A percentile compares a stretch with the other conserved stretches of the same genome.
Evolutionary conservation across 1,140 invertebrate genomes (phyloP).

Genomic region (Diorhabda carinulata): DNA sequence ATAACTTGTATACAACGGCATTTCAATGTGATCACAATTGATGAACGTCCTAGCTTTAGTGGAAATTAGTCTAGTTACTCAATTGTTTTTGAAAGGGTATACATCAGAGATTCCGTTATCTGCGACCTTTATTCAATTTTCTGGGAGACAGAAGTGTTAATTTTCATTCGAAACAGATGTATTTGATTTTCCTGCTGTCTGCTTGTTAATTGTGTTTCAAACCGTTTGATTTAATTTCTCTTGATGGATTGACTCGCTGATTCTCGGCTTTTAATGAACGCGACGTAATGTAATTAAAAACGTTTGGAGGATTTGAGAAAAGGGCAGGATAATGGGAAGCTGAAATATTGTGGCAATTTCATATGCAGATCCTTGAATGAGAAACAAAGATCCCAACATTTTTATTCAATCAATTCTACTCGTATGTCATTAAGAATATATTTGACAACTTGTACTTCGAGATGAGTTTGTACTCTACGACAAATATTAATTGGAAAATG

Average conservation of each 20-base stretch:
- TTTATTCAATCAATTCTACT: no score
- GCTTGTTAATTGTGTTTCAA: neutral
- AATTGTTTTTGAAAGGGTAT: neutral
- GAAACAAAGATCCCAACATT: no score
- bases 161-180: neutral
- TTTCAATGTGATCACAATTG: neutral
- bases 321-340: no score
- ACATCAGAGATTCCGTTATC: neutral
- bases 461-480: no score
- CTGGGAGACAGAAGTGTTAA: neutral
- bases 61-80: neutral
- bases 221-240: constrained; percentile 1
- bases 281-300: neutral
- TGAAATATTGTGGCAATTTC: no score
- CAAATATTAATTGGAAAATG: no score
- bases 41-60: neutral
- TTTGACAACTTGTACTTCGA: no score
- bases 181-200: constrained; percentile 1
- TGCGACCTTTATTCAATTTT: constrained; percentile 2
- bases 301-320: neutral
- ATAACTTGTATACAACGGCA: no score
- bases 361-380: no score
- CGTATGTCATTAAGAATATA: no score
- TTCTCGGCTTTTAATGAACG: neutral
- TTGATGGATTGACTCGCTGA: neutral